phyloP scores from a whole-genome alignment of 2,113 vertebrate genomes.

The Cisticola juncidis region DNA sequence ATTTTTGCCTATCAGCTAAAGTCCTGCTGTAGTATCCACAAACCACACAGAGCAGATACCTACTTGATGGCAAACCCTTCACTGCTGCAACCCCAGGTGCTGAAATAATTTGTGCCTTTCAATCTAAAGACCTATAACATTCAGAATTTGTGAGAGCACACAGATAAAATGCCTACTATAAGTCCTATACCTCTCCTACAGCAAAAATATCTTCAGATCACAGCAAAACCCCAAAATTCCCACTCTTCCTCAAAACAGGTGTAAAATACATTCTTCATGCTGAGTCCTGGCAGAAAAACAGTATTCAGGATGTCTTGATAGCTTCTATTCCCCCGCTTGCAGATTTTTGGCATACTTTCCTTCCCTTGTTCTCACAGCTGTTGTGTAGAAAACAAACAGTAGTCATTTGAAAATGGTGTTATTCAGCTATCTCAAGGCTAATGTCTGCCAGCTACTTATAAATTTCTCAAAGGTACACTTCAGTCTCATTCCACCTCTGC shows the following conservation, averaged over 20 bases:
- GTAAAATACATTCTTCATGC: not conserved
- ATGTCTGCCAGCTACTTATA: not conserved
- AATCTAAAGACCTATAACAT: not conserved
- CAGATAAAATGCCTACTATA: not conserved
- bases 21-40: not conserved
- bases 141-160: not conserved
- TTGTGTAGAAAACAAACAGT: conserved; percentile 16
- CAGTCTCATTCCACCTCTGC: not conserved
- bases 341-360: not conserved
- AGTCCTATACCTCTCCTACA: not conserved
- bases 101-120: not conserved
- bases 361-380: conserved; percentile 14
- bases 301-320: not conserved
- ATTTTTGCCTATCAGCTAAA: not conserved
- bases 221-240: not conserved
- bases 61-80: not conserved
- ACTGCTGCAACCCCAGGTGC: not conserved
- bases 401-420: not conserved
- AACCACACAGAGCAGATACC: not conserved
- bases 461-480: not conserved
- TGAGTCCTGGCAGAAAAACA: not conserved
- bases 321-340: not conserved
- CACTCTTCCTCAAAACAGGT: not conserved
- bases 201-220: not conserved
- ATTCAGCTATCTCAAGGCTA: not conserved